phyloP scores from a whole-genome alignment of 30 jellyfish, hydroid and myxozoan genomes.

The Nemopilema nomurai region DNA sequence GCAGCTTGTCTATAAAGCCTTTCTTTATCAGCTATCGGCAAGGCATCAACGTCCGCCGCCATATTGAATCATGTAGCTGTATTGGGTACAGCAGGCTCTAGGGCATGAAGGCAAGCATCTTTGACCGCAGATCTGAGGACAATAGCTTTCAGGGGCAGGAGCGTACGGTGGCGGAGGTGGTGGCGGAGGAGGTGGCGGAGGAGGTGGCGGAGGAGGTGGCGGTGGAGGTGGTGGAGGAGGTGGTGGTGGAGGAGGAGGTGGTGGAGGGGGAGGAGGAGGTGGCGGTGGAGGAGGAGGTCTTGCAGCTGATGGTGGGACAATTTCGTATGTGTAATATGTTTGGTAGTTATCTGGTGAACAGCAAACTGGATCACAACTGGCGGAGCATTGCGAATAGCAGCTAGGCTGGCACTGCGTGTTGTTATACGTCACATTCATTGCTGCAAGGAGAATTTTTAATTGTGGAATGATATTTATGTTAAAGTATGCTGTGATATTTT shows the following conservation, averaged over 20 bases:
- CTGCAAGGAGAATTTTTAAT: constrained; percentile 17
- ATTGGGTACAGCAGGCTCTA: constrained; percentile 72
- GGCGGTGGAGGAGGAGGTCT: constrained; percentile 83
- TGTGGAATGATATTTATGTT: background rate
- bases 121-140: constrained; percentile 71
- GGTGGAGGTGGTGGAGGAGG: constrained; percentile 92
- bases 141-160: constrained; percentile 12
- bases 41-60: constrained; percentile 42
- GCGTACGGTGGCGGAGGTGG: constrained; percentile 46
- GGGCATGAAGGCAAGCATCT: constrained; percentile 74
- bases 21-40: background rate
- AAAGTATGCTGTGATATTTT: too few relatives aligned
- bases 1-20: background rate
- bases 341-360: constrained; percentile 90
- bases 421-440: constrained; percentile 85
- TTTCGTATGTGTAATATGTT: constrained; percentile 79
- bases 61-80: constrained; percentile 36
- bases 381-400: constrained; percentile 87
- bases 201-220: constrained; percentile 57
- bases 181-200: constrained; percentile 60
- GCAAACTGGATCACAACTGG: constrained; percentile 91
- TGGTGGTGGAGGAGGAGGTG: constrained; percentile 79
- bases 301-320: constrained; percentile 72
- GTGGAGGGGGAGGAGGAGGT: constrained; percentile 96
- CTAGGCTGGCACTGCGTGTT: constrained; percentile 86